Evolutionary conservation across 2,888 invertebrate species (phyloP).

Genomic region (Rapana venosa): DNA sequence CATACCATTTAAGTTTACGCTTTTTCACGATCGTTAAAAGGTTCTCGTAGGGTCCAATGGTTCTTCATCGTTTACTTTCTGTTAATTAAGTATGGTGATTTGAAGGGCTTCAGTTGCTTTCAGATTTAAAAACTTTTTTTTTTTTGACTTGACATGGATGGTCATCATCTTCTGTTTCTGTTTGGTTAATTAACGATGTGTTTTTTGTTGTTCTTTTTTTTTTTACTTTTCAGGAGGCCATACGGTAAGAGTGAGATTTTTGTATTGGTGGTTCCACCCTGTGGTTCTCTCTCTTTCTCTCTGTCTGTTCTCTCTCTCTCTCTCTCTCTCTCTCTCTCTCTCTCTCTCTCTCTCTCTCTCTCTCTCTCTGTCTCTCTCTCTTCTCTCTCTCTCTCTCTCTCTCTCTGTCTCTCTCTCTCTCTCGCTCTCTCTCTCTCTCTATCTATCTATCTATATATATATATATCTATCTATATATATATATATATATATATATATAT

Average conservation of each 20-base stretch:
- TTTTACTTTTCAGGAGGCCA: neutral
- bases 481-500: no score
- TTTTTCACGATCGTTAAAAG: no score
- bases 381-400: neutral
- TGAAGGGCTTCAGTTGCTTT: no score
- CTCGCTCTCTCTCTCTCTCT: neutral
- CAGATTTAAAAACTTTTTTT: no score
- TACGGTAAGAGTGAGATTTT: slow-evolving; percentile 9
- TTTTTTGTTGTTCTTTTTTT: neutral
- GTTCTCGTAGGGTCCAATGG: no score
- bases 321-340: neutral
- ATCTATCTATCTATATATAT: neutral
- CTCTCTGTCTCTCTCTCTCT: no score
- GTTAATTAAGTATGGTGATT: no score
- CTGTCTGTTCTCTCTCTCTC: no score
- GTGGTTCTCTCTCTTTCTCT: neutral
- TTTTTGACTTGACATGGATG: no score
- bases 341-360: neutral
- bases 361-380: neutral
- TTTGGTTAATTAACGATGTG: neutral
- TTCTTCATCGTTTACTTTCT: no score
- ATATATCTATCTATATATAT: neutral
- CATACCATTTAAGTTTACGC: no score
- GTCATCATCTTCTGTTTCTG: no score
- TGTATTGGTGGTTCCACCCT: neutral